These are phyloP conservation scores for Scalopus aquaticus DNA, from an alignment of 2,113 vertebrate species.

Conservation along the genomic window DNA sequence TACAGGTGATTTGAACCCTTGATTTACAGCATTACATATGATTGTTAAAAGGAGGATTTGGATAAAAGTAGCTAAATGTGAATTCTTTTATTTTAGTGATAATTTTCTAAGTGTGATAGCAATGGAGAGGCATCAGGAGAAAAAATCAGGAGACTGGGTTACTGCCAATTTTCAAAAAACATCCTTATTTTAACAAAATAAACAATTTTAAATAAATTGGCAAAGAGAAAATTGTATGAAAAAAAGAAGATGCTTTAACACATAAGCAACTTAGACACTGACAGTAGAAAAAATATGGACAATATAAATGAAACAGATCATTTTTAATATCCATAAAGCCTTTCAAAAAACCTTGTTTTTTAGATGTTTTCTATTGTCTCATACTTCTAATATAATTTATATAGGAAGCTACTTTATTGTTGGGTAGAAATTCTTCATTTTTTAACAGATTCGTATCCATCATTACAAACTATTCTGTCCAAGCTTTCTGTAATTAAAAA, in stretches of 20 bases:
- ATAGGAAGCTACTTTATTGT: neutral
- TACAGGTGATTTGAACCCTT: neutral
- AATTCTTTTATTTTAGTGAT: constrained; percentile 31
- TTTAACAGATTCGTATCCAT: neutral
- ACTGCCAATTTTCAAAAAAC: neutral
- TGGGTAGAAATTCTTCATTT: neutral
- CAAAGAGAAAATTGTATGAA: neutral
- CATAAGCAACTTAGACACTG: neutral
- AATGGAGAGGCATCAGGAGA: neutral
- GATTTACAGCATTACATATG: neutral
- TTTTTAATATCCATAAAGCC: constrained; percentile 24
- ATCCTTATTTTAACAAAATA: neutral
- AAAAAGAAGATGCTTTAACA: neutral
- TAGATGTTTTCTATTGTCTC: constrained; percentile 28
- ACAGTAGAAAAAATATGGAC: neutral
- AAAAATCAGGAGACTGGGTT: neutral
- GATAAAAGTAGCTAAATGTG: neutral
- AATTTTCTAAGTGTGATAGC: neutral
- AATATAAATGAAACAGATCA: neutral
- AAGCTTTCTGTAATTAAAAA: too few relatives aligned
- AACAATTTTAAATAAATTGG: neutral
- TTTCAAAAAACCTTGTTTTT: neutral
- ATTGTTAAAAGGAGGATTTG: neutral
- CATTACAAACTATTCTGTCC: too few relatives aligned
- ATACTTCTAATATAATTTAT: neutral